Evolutionary conservation across 2,888 invertebrate genomes (phyloP).

Genomic region (Mellilla xanthometata): DNA sequence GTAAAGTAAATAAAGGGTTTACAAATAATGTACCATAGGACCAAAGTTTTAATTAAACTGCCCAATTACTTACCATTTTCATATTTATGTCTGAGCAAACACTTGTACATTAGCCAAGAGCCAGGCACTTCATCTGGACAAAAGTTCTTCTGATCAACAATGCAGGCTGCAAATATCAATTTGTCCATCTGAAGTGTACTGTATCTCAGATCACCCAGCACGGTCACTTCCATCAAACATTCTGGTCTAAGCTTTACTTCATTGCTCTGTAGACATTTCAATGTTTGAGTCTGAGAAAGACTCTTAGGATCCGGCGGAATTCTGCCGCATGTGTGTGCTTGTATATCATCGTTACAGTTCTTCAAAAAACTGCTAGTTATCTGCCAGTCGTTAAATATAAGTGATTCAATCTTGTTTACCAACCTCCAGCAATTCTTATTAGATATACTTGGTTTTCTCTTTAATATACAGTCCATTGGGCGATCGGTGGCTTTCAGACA

Average conservation of each 20-base stretch:
- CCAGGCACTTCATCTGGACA: conserved; percentile 90
- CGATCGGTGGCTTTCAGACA: conserved; percentile 58
- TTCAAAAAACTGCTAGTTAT: conserved; percentile 91
- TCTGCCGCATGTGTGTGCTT: conserved; percentile 89
- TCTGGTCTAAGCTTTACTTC: conserved; percentile 82
- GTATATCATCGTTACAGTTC: conserved; percentile 89
- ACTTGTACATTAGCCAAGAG: conserved; percentile 93
- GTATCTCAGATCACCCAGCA: conserved; percentile 94
- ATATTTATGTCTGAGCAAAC: conserved; percentile 92
- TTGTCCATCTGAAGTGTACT: conserved; percentile 94
- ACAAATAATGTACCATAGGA: no score
- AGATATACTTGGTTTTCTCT: conserved; percentile 63
- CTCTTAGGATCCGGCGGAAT: conserved; percentile 80
- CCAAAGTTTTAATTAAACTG: no score
- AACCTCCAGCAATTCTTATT: conserved; percentile 63
- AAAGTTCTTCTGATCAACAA: conserved; percentile 89
- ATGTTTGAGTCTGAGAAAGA: conserved; percentile 89
- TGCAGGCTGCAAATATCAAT: conserved; percentile 94
- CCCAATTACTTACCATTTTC: conserved; percentile 84
- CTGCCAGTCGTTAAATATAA: conserved; percentile 92
- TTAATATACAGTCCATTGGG: conserved; percentile 67
- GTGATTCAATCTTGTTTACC: conserved; percentile 67
- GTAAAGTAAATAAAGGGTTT: conserved; percentile 4
- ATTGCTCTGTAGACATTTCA: conserved; percentile 91
- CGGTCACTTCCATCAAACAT: conserved; percentile 91